phyloP scores from a whole-genome alignment of 2,113 vertebrate species.

The Thymallus thymallus region DNA sequence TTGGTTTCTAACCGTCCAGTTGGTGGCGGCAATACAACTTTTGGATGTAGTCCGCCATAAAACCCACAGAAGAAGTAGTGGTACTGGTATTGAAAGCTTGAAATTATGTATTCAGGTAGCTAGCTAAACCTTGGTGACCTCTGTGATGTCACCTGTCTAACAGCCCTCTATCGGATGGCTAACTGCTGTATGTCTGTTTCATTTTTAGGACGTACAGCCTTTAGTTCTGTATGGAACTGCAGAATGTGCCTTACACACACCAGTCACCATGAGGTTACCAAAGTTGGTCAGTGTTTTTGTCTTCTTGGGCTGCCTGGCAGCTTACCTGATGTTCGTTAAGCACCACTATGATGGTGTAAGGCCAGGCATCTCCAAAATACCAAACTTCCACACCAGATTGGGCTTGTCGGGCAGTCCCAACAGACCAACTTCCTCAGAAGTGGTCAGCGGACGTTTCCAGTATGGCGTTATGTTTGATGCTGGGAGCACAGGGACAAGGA shows the following conservation, averaged over 20 bases:
- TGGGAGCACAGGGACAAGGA: slow-evolving; percentile 91
- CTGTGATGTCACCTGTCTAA: not conserved
- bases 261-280: slow-evolving; percentile 78
- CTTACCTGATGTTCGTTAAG: slow-evolving; percentile 83
- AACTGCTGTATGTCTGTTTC: not conserved
- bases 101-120: too few species aligned
- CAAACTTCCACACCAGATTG: slow-evolving; percentile 7
- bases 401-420: slow-evolving; percentile 33
- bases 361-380: not conserved
- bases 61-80: too few species aligned
- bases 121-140: too few species aligned
- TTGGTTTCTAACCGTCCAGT: too few species aligned
- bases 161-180: not conserved
- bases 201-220: not conserved
- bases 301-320: slow-evolving; percentile 72
- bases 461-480: slow-evolving; percentile 95
- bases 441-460: slow-evolving; percentile 53
- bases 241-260: too few species aligned
- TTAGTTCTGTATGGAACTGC: too few species aligned
- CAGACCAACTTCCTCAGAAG: slow-evolving; percentile 4
- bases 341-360: slow-evolving; percentile 62
- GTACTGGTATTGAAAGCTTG: not conserved
- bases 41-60: too few species aligned
- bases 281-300: slow-evolving; percentile 78
- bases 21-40: too few species aligned